Conservation (phyloP, 2,797 vertebrate species). For the Sebastes matsubarae region DNA sequence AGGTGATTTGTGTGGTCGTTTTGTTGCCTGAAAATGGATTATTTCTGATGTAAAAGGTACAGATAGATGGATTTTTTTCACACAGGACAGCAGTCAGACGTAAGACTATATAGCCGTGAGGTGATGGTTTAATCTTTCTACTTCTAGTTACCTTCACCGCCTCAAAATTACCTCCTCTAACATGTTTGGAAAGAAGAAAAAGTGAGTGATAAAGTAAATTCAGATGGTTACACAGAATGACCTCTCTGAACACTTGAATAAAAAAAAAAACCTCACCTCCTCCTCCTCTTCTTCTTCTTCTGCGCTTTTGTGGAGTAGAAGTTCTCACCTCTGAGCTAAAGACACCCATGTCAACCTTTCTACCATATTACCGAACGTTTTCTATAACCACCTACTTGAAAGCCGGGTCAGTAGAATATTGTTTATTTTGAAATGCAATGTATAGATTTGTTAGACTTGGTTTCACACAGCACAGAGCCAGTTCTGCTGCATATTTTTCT, state of each 20-base stretch:
- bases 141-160: conserved; percentile 1
- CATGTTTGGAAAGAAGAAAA: conserved; percentile 19
- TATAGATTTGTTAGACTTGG: conserved; percentile 60
- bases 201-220: not conserved
- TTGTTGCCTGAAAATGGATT: conserved; percentile 7
- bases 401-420: conserved; percentile 37
- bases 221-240: conserved; percentile 21
- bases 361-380: conserved; percentile 42
- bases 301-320: conserved; percentile 12
- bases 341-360: conserved; percentile 31
- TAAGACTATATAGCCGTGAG: not conserved
- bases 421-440: conserved; percentile 59
- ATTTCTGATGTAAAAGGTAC: not conserved
- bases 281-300: conserved; percentile 19
- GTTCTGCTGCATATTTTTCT: conserved; percentile 64
- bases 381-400: conserved; percentile 57
- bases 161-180: conserved; percentile 33
- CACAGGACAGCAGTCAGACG: not conserved
- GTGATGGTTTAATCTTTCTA: not conserved
- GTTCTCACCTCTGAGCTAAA: conserved; percentile 27
- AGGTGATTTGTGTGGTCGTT: not conserved
- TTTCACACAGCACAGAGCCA: conserved; percentile 39
- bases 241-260: conserved; percentile 57
- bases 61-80: not conserved
- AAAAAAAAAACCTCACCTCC: not conserved